These are phyloP conservation scores for Eremophila alpestris DNA, from an alignment of 2,797 vertebrate species.

Conservation along the genomic window DNA sequence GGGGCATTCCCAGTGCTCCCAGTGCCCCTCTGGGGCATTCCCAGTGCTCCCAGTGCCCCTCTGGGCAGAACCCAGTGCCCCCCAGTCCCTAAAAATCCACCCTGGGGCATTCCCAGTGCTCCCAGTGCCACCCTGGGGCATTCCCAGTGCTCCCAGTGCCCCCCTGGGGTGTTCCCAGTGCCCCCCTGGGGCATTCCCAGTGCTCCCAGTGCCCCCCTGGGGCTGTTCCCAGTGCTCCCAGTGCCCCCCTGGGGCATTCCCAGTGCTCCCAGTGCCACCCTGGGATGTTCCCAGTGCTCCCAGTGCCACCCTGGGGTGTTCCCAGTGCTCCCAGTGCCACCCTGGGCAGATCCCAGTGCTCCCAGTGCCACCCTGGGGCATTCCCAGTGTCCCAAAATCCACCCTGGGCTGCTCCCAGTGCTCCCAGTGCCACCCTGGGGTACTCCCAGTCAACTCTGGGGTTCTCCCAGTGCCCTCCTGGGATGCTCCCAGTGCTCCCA, in stretches of 20 bases:
- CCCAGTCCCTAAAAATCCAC: too few species aligned
- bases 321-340: neutral
- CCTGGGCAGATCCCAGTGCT: too few species aligned
- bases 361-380: neutral
- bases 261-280: neutral
- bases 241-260: fast-evolving
- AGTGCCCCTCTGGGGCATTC: neutral
- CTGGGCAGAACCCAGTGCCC: too few species aligned
- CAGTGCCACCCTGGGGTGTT: fast-evolving
- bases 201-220: too few species aligned
- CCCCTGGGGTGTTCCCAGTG: too few species aligned
- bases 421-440: too few species aligned
- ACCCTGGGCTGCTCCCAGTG: neutral
- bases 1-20: neutral
- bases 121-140: too few species aligned
- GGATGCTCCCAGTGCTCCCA: neutral
- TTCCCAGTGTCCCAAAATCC: too few species aligned
- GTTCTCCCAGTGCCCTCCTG: neutral
- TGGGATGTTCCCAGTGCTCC: neutral
- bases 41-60: neutral
- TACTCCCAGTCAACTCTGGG: neutral
- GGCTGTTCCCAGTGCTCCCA: neutral
- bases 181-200: too few species aligned
- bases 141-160: too few species aligned
- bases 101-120: too few species aligned